Evolutionary conservation across 2,113 vertebrate species (phyloP).

Genomic region (Paraplagusia blochii): DNA sequence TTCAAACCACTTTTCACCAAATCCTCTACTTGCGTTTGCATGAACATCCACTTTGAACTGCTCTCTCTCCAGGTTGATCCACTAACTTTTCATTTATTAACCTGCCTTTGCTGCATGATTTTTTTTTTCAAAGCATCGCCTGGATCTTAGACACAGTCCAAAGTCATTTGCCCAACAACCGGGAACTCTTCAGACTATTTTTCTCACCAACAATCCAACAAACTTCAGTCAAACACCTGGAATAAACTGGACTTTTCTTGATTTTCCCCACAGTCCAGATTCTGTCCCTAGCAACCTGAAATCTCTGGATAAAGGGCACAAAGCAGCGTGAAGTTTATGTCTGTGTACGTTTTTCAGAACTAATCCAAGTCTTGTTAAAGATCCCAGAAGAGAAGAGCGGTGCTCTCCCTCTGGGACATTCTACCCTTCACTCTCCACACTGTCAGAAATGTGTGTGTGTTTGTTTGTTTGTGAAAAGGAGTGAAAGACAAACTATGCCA

Average conservation of each 20-base stretch:
- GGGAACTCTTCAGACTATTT: too few species aligned
- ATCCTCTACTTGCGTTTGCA: too few species aligned
- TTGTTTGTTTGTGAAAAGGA: slow-evolving; percentile 10
- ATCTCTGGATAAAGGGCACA: slow-evolving; percentile 16
- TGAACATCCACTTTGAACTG: neutral
- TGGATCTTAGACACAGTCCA: neutral
- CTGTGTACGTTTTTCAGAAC: slow-evolving; percentile 17
- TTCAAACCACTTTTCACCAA: too few species aligned
- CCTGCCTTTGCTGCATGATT: slow-evolving; percentile 34
- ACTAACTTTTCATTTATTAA: neutral
- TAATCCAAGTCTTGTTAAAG: slow-evolving; percentile 14
- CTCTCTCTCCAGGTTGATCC: too few species aligned
- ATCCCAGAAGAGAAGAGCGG: slow-evolving; percentile 35
- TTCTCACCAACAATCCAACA: too few species aligned
- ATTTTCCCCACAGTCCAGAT: slow-evolving; percentile 21
- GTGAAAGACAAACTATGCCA: too few species aligned
- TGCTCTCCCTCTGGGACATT: slow-evolving; percentile 30
- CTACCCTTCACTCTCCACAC: slow-evolving; percentile 9
- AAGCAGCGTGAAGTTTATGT: slow-evolving; percentile 33
- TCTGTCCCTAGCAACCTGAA: slow-evolving; percentile 53
- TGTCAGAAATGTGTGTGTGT: slow-evolving; percentile 26
- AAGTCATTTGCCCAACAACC: too few species aligned
- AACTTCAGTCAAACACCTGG: too few species aligned
- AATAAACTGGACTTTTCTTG: slow-evolving; percentile 6
- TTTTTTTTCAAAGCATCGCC: neutral